Evolutionary conservation across 2,888 invertebrate species (phyloP).

Genomic region (Belgica antarctica): DNA sequence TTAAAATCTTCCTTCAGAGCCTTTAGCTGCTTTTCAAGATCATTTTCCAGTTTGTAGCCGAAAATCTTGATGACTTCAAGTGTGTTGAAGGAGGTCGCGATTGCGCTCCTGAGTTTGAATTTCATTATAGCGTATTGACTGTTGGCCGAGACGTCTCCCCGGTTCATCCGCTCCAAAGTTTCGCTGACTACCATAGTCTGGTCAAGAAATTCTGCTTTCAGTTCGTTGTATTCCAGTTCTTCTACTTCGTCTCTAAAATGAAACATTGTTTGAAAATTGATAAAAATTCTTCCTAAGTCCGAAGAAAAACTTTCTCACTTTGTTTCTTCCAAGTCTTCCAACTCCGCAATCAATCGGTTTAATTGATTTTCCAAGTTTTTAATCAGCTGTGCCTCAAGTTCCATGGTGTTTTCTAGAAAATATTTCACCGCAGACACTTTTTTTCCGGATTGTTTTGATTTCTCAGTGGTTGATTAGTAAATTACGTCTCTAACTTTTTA

Average conservation of each 20-base stretch:
- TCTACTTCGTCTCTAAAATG: constrained; percentile 29
- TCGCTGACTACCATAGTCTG: constrained; percentile 68
- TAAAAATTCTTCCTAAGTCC: too few species aligned
- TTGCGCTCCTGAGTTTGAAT: constrained; percentile 71
- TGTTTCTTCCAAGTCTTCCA: constrained; percentile 68
- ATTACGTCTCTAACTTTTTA: too few species aligned
- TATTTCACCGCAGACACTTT: background rate
- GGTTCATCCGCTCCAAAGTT: constrained; percentile 62
- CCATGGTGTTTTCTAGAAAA: constrained; percentile 12
- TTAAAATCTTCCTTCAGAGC: constrained; percentile 63
- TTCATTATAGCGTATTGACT: constrained; percentile 66
- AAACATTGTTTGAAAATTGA: background rate
- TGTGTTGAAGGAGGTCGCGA: constrained; percentile 71
- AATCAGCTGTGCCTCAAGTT: constrained; percentile 53
- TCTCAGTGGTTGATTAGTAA: too few species aligned
- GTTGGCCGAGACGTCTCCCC: constrained; percentile 67
- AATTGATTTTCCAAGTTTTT: constrained; percentile 67
- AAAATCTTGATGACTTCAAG: constrained; percentile 72
- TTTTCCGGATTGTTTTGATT: background rate
- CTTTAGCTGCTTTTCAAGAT: constrained; percentile 60
- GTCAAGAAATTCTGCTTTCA: constrained; percentile 55
- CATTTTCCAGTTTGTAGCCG: constrained; percentile 67
- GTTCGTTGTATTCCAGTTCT: background rate
- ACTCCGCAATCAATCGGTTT: constrained; percentile 66
- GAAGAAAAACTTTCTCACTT: constrained; percentile 55